Evolutionary conservation across 2,113 vertebrate species (phyloP), one percentile per base, ranked within the genome.

Genomic region (Aphyosemion australe): DNA sequence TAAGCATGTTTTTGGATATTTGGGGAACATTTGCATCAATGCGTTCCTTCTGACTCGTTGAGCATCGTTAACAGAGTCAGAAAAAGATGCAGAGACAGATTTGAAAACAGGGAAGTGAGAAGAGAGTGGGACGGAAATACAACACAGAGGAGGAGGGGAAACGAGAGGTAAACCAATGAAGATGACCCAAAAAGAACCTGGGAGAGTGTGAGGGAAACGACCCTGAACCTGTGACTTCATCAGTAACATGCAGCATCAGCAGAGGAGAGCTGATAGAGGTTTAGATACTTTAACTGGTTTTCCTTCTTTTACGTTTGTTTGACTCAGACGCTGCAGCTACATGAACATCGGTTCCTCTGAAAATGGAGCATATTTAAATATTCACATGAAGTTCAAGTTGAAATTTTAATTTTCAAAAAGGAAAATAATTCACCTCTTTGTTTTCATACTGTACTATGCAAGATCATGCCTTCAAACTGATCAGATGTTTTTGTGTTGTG

Each of bases 261-360:
- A 73, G 65, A 66, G 61, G 18, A 54, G 43, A 66, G 39, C 26
- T 61, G 48, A 72, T 71, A 69, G n/a, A 26, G 20, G 16, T 67
- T 73, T 79, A 71, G 77, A 77, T 74, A 79, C 72, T 77, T 75
- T 81, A 61, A 84, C 86, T 79, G 73, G 56, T 65, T 39, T 73
- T 79, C 61, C 68, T 83, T 67, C 68, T 72, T 46, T 16, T 42
- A 46, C 48, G 4, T 26, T 26, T 26, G 26, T 26, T 26, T 26
- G 26, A 26, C 26, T 26, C 26, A 26, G 26, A n/a, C n/a, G 26
- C 1, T 26, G 26, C 26, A 26, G 26, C 26, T 26, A 26, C 26
- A 26, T 5, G 5, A 26, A 26, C 26, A 26, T 4, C 3, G 26
- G 26, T 26, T 26, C 26, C 26, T 2, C 26, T 5, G 1, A 26